Conservation (phyloP, 2,797 vertebrate genomes). For the Enteromius radiatus region DNA sequence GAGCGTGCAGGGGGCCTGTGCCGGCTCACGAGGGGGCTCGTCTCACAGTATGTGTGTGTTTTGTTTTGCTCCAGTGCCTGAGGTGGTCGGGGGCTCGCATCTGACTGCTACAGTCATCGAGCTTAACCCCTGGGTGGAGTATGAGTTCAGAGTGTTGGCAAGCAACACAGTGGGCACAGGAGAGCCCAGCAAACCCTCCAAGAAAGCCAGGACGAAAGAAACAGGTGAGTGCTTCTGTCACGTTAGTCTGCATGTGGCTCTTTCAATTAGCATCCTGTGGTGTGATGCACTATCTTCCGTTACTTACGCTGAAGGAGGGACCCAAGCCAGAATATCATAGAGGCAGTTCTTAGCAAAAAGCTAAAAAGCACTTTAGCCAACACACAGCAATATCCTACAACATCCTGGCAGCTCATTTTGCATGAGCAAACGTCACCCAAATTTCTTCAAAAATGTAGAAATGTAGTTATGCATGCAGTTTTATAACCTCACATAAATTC, state of each 20-base stretch:
- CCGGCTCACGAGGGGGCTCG: constrained; percentile 52
- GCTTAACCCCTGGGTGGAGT: constrained; percentile 97
- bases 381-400: neutral
- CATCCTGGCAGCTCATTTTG: neutral
- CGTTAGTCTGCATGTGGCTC: neutral
- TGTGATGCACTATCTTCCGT: neutral
- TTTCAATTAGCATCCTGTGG: neutral
- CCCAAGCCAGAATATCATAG: neutral
- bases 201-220: constrained; percentile 92
- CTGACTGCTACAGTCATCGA: constrained; percentile 92
- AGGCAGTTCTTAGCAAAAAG: neutral
- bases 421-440: neutral
- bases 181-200: constrained; percentile 92
- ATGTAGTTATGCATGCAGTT: constrained; percentile 5
- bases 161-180: constrained; percentile 93
- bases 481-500: constrained; percentile 1
- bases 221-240: constrained; percentile 82
- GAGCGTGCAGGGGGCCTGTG: constrained; percentile 10
- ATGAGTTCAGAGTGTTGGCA: constrained; percentile 93
- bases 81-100: constrained; percentile 86
- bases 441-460: neutral
- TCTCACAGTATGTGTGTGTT: constrained; percentile 54
- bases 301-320: neutral
- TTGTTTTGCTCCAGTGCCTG: constrained; percentile 84
- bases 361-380: neutral